Percentiles rank a stretch among this genome's conserved stretches.
phyloP scores from a whole-genome alignment of 2,113 vertebrate species.

The Heterotilapia buettikoferi region DNA sequence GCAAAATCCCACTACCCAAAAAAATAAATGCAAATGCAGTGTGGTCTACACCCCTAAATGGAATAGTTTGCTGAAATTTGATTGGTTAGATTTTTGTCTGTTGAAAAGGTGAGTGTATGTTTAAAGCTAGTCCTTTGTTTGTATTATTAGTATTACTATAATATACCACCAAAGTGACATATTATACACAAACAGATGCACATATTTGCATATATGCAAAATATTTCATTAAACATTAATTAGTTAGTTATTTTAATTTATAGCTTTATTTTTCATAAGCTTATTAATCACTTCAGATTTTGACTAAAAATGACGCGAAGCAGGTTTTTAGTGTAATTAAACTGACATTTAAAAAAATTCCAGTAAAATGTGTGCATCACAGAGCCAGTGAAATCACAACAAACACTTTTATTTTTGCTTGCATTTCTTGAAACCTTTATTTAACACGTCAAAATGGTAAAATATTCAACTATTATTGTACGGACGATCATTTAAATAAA shows the following conservation, averaged over 20 bases:
- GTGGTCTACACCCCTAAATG: neutral
- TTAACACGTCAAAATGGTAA: slow-evolving; percentile 62
- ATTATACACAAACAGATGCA: neutral
- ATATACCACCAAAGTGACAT: neutral
- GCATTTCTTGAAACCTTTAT: slow-evolving; percentile 59
- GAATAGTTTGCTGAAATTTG: neutral
- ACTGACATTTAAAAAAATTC: neutral
- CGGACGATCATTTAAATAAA: slow-evolving; percentile 62
- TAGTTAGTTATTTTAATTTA: neutral
- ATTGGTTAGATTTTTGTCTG: neutral
- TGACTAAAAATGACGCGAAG: neutral
- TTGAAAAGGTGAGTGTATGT: neutral
- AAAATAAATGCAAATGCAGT: neutral
- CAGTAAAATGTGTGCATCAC: neutral
- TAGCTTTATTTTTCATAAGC: neutral
- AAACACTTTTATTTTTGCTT: slow-evolving; percentile 26
- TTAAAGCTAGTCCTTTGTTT: neutral
- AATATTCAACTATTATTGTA: slow-evolving; percentile 58
- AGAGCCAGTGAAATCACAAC: neutral
- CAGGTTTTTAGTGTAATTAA: neutral
- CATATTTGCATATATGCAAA: neutral
- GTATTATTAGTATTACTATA: neutral
- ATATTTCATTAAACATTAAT: neutral
- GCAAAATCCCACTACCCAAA: neutral
- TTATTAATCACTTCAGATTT: neutral